Base-by-base conservation (phyloP, 1,140 invertebrate species). In the Hyles euphorbiae region DNA sequence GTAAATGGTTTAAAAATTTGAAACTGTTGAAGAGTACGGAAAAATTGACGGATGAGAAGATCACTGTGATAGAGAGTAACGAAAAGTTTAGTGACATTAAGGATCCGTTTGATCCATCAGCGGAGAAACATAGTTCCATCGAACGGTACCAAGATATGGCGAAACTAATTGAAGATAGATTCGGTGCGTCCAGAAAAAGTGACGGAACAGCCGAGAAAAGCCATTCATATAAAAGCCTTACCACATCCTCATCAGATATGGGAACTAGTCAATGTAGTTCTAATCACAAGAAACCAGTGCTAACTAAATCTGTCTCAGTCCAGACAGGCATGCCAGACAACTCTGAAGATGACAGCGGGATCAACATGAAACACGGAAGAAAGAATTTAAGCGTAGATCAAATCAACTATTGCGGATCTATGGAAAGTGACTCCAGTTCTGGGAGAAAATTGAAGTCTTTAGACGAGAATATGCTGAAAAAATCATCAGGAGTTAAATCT, bases 141-240 rank as follows among this genome's bases (percentile, higher is more conserved):
- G 91, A 92, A 65, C 82, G 91, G 44, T 92, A 92, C 59, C 91
- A 91, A 63, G 91, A 92, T 62, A 91, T 92, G 91, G 90, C 91
- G 1, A 92, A 92, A 73, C 66, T 92, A 44, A 87, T 92, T 59
- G 90, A 91, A 73, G 91, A 92, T 65, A 83, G 87, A 56, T 92
- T 92, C 63, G 91, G 91, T 8, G 83, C 80, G 46, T 74, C 78
- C n/a, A 74, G 84, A 57, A 89, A 87, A 64, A 83, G 75, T 57
- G 87, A 90, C 53, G 84, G 87, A 11, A 85, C 83, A 2, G 79
- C 87, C 7, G 88, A 89, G 64, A 90, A 89, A 50, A 88, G 87
- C 65, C 86, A 90, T 66, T 90, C 89, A 5, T 90, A 90, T 51
- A 88, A 89, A 63, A 88, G 86, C 54, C 75, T 90, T 10, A 88